Conservation (phyloP, 2,888 invertebrate genomes). For the Phaedon cochleariae region DNA sequence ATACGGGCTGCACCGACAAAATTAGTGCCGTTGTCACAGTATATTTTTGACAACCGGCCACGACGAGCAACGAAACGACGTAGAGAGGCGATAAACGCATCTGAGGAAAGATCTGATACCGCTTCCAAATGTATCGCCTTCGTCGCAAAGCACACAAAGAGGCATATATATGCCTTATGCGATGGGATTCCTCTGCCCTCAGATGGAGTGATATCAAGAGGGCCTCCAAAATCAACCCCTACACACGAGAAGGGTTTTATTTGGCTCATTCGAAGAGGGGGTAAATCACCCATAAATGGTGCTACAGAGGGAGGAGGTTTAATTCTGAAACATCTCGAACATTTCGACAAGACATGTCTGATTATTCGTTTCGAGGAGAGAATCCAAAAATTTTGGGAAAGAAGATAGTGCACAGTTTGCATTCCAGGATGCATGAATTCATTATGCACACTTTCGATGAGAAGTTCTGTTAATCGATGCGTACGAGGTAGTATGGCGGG, state of each 20-base stretch:
- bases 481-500: neutral
- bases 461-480: neutral
- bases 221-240: slow-evolving; percentile 6
- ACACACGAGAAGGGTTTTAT: neutral
- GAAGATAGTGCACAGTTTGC: neutral
- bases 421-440: neutral
- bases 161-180: neutral
- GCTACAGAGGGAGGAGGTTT: neutral
- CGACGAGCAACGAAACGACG: slow-evolving; percentile 28
- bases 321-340: neutral
- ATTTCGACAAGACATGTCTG: neutral
- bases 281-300: neutral
- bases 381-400: neutral
- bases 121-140: slow-evolving; percentile 23
- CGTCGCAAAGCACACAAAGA: slow-evolving; percentile 15
- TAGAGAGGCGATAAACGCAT: slow-evolving; percentile 12
- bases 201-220: neutral
- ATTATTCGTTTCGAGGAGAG: neutral
- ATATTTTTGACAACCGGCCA: slow-evolving; percentile 17
- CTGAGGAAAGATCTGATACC: slow-evolving; percentile 8
- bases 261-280: neutral
- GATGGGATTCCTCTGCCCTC: too few relatives aligned
- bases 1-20: slow-evolving; percentile 11
- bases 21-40: slow-evolving; percentile 16
- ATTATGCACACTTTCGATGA: neutral